Evolutionary conservation across 2,797 vertebrate species (phyloP).

Genomic region (Spatula versicolor): DNA sequence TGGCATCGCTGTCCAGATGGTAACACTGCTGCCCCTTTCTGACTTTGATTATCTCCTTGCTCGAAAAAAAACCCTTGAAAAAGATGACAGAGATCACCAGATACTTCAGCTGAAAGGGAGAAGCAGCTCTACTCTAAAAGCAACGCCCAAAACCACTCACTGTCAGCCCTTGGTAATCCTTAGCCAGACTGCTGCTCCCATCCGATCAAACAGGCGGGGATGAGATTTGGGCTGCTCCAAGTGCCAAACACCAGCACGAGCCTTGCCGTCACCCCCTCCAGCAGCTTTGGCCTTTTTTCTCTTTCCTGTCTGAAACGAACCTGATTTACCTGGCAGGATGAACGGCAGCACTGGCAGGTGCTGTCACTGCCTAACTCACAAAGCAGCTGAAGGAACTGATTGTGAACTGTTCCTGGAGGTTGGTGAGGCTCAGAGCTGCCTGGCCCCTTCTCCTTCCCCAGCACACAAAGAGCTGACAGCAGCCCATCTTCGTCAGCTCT

Average conservation of each 20-base stretch:
- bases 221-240: neutral
- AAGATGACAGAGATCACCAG: conserved; percentile 38
- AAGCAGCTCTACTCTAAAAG: conserved; percentile 20
- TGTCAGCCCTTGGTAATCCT: conserved; percentile 20
- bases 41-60: neutral
- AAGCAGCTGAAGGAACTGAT: neutral
- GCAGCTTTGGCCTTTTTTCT: neutral
- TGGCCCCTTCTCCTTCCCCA: neutral
- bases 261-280: neutral
- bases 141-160: neutral
- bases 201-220: conserved; percentile 22
- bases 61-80: conserved; percentile 42
- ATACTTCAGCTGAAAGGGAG: conserved; percentile 42
- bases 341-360: neutral
- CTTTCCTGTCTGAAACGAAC: neutral
- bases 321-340: neutral
- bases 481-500: neutral
- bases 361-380: neutral
- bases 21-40: conserved; percentile 26
- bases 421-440: neutral
- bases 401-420: neutral
- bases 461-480: neutral
- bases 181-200: conserved; percentile 17
- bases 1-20: conserved; percentile 47
- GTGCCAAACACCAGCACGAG: neutral